Evolutionary conservation across 2,797 vertebrate species (phyloP).

Genomic region (Callimico goeldii): DNA sequence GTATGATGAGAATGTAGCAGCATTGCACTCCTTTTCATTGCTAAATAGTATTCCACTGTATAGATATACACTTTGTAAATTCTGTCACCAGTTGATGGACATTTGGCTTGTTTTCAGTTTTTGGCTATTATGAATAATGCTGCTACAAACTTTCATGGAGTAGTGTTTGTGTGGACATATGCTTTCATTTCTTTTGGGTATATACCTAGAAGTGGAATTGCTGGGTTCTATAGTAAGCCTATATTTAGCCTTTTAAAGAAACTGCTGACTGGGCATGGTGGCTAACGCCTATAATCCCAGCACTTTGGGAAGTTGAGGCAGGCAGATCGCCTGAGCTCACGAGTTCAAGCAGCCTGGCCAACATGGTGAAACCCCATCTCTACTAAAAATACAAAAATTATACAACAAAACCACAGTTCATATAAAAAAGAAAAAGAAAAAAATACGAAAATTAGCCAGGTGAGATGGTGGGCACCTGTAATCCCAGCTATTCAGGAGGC

Average conservation of each 20-base stretch:
- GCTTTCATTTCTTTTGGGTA: background rate
- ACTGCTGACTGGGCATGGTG: background rate
- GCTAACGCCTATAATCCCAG: background rate
- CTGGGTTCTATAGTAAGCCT: background rate
- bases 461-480: background rate
- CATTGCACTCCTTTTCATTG: background rate
- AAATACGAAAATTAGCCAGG: background rate
- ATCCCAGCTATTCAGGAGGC: background rate
- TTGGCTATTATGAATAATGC: background rate
- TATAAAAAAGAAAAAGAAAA: background rate
- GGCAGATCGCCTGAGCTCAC: background rate
- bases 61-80: background rate
- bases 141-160: background rate
- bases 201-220: background rate
- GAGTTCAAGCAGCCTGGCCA: background rate
- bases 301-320: background rate
- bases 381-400: background rate
- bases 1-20: background rate
- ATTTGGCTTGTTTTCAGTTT: background rate
- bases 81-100: background rate
- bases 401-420: too few species aligned
- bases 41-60: background rate
- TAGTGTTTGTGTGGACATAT: background rate
- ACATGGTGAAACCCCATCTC: background rate
- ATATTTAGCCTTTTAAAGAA: background rate